Evolutionary conservation across 2,113 vertebrate species (phyloP).

Genomic region (Cyprinodon variegatus): DNA sequence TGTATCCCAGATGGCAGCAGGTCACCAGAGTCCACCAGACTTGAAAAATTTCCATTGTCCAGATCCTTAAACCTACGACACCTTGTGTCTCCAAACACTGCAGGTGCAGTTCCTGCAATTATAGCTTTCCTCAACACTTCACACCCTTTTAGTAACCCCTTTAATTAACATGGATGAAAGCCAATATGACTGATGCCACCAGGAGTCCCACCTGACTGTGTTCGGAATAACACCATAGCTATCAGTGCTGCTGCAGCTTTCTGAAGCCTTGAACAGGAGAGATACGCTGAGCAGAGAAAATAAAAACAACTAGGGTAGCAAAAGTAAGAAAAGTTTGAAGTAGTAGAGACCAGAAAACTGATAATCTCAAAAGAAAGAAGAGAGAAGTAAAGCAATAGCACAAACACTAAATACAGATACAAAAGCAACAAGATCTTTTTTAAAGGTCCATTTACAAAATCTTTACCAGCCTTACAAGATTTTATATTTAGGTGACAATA

Average conservation of each 20-base stretch:
- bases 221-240: not conserved
- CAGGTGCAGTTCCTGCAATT: not conserved
- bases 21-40: conserved; percentile 74
- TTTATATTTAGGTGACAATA: not conserved
- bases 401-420: not conserved
- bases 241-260: not conserved
- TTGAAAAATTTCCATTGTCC: conserved; percentile 77
- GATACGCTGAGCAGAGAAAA: not conserved
- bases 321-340: conserved; percentile 17
- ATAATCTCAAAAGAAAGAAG: not conserved
- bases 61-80: conserved; percentile 67
- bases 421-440: not conserved
- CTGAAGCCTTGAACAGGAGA: conserved; percentile 1
- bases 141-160: conserved; percentile 15
- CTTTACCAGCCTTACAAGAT: not conserved
- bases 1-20: conserved; percentile 74
- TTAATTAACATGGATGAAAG: conserved; percentile 21
- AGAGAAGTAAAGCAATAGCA: not conserved
- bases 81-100: conserved; percentile 18
- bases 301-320: conserved; percentile 5
- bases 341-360: conserved; percentile 2
- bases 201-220: conserved; percentile 22
- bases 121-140: not conserved
- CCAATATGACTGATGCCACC: conserved; percentile 30
- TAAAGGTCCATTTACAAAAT: not conserved